A percentile compares a stretch with the other conserved stretches of the same genome.
These are phyloP conservation scores for Entomobrya proxima DNA, from an alignment of 2,888 invertebrate genomes.

Conservation along the genomic window DNA sequence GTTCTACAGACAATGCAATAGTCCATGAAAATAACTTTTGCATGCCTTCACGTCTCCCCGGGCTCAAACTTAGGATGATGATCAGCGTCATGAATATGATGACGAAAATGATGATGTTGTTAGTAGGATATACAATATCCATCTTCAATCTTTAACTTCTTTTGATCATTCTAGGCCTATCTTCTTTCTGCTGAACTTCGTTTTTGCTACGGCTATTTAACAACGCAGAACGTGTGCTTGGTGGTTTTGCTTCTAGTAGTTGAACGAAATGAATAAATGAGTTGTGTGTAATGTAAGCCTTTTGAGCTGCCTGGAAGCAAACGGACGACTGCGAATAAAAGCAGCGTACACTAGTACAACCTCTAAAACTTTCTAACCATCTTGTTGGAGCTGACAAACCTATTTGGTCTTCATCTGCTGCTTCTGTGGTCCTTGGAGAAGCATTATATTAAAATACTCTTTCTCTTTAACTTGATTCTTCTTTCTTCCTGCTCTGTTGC, in stretches of 20 bases:
- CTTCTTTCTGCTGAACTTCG: background rate
- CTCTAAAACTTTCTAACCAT: conserved; percentile 13
- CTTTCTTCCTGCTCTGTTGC: conserved; percentile 4
- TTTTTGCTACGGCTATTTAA: background rate
- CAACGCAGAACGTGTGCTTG: background rate
- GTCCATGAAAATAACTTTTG: conserved; percentile 39
- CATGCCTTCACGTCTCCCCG: conserved; percentile 64
- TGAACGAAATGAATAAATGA: conserved; percentile 1
- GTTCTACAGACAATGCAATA: conserved; percentile 4
- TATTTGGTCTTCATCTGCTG: conserved; percentile 6
- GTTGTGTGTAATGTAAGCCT: conserved; percentile 22
- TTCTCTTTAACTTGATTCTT: conserved; percentile 22
- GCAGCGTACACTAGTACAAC: conserved; percentile 2
- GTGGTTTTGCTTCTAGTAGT: background rate
- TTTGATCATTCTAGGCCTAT: conserved; percentile 1
- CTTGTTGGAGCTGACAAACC: background rate
- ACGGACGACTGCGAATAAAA: background rate
- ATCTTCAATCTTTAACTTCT: conserved; percentile 30
- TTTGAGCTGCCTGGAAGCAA: conserved; percentile 47
- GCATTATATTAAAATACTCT: conserved; percentile 56
- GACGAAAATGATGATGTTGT: conserved; percentile 35
- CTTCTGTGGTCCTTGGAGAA: conserved; percentile 56
- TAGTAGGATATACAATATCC: background rate
- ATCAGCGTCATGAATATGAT: conserved; percentile 23
- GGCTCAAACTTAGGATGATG: no score